Base-by-base conservation (phyloP, 2,888 invertebrate species). In the Nephrocerus scutellatus region DNA sequence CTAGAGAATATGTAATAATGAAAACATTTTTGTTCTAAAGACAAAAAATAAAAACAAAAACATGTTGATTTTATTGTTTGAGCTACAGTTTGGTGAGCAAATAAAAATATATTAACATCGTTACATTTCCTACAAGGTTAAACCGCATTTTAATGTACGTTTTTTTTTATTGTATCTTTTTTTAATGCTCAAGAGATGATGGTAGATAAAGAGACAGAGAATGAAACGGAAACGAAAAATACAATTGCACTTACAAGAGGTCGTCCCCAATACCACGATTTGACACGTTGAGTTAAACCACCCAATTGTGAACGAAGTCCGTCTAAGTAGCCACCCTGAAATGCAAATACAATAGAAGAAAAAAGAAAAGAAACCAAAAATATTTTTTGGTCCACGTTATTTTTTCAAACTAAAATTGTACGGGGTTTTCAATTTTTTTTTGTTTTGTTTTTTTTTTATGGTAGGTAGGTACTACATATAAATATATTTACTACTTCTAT, bases 211-310 rank as follows among this genome's bases (percentile, higher is more conserved):
- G n/a, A n/a, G n/a, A n/a, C n/a, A n/a, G n/a, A n/a, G n/a, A n/a
- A n/a, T n/a, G n/a, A n/a, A n/a, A n/a, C n/a, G n/a, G n/a, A n/a
- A 55, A 61, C 56, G 59, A 59, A 63, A 61, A 63, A 62, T 63
- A 67, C 63, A 65, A 65, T 66, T 68, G 67, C 77, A 88, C 88
- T 88, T 88, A 88, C 88, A 79, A 88, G 85, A 83, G 88, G 88
- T 81, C 87, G 82, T 79, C 88, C 89, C 88, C 88, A 88, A 84
- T 89, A 89, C 88, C 89, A 89, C 77, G 88, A 88, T 80, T 88
- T 88, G 77, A 88, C 87, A 82, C 86, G 87, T 82, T 88, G 87
- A 77, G 89, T 89, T 81, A 87, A 85, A 80, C 88, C 88, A 80
- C 87, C 88, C 77, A 89, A 83, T 80, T 87, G 87, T 76, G 85